Conservation (phyloP, 2,113 vertebrate species). For the Calidris pugnax region DNA sequence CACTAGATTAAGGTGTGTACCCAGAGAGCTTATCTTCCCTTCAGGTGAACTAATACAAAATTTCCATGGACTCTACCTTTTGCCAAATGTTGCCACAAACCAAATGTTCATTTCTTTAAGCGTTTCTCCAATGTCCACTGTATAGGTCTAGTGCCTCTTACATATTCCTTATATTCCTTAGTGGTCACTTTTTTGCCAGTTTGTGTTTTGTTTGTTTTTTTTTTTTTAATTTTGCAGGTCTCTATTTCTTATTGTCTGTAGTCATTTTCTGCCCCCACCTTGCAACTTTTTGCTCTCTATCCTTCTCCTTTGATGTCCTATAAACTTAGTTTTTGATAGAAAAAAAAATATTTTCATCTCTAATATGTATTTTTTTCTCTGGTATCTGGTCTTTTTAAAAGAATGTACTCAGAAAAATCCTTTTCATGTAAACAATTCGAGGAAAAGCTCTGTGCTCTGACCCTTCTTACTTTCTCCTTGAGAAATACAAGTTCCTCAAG, state of each 20-base stretch:
- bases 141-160: neutral
- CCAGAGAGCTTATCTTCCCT: neutral
- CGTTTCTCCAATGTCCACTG: neutral
- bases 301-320: neutral
- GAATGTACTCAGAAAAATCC: neutral
- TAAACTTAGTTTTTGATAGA: neutral
- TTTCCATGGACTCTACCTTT: neutral
- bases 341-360: neutral
- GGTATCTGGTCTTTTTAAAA: neutral
- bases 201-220: too few species aligned
- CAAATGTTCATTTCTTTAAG: neutral
- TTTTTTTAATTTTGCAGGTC: neutral
- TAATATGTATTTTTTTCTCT: neutral
- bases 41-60: neutral
- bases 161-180: neutral
- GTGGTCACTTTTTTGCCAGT: neutral
- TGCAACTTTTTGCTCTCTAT: neutral
- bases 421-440: neutral
- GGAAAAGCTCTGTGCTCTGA: neutral
- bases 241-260: neutral
- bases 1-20: neutral
- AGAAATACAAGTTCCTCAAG: neutral
- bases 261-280: neutral
- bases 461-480: neutral
- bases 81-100: neutral